Base-by-base conservation (phyloP, 2,113 vertebrate species). In the Sceloporus undulatus region DNA sequence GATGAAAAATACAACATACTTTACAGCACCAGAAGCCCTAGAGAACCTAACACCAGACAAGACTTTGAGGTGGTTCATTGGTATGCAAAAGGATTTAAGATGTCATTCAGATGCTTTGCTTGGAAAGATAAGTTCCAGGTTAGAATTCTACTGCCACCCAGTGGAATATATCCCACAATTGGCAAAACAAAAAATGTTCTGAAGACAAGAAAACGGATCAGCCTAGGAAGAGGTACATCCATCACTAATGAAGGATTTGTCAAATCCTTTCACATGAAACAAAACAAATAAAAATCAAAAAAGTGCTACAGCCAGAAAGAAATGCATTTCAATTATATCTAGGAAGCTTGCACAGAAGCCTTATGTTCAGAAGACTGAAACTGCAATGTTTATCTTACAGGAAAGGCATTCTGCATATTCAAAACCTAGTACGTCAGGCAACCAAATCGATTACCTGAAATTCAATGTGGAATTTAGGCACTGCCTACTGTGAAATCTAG, bases 101-200 rank as follows among this genome's bases (percentile, higher is more conserved):
- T 89, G 74, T 42, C 88, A 94, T 90, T 23, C 29, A 87, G 92
- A 92, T 88, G 87, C 59, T 79, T 94, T 85, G 29, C 0, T 0
- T 1, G 73, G 73, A 74, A 90, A 90, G 34, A 8, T 79, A 21
- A 40, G 83, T 25, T 52, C 9, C 82, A 88, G 1, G 40, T 52
- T 91, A 92, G 94, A 93, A 86, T 92, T 93, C 87, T 94, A 94
- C 93, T 95, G 96, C 96, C 97, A 96, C 93, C 96, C 95, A 93
- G 94, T 93, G 97, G 90, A 89, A 87, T 9, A 34, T 38, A 85
- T 80, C 42, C 16, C 25, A 68, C 59, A 48, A 85, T 42, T 77
- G 27, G 25, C 13, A 29, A 62, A 27, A 59, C 11, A 59, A 21
- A 27, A 79, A 79, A 16, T 0, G 14, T 70, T 86, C 38, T 81